Conservation (phyloP, 2,888 invertebrate genomes). For the Meganola albula region DNA sequence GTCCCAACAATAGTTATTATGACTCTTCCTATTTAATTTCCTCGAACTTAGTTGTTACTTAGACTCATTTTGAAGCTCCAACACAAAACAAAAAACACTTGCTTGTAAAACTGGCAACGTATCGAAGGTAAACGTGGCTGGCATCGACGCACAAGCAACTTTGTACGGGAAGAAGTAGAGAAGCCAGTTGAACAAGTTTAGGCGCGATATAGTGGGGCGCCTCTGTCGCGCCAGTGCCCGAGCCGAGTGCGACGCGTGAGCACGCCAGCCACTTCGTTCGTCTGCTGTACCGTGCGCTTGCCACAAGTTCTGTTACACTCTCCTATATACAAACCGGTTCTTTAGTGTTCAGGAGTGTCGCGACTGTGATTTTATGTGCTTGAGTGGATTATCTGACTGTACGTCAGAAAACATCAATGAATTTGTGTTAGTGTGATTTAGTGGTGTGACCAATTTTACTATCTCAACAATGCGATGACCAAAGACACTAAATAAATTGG, state of each 20-base stretch:
- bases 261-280: constrained; percentile 40
- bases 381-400: constrained; percentile 36
- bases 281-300: constrained; percentile 35
- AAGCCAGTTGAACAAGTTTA: constrained; percentile 63
- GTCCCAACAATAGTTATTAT: too few relatives aligned
- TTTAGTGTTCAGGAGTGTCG: constrained; percentile 52
- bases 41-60: constrained; percentile 57
- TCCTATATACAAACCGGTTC: constrained; percentile 64
- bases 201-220: constrained; percentile 48
- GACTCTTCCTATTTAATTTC: too few relatives aligned
- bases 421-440: constrained; percentile 38
- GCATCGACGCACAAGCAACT: constrained; percentile 70
- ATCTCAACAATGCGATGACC: constrained; percentile 39
- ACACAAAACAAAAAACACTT: constrained; percentile 68
- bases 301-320: constrained; percentile 51
- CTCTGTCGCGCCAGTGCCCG: constrained; percentile 56
- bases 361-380: constrained; percentile 47
- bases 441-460: constrained; percentile 34
- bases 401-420: constrained; percentile 31
- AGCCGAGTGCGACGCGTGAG: constrained; percentile 50
- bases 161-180: constrained; percentile 44
- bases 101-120: constrained; percentile 59
- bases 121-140: constrained; percentile 57
- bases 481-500: constrained; percentile 48
- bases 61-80: constrained; percentile 68